These are phyloP conservation scores for Siniperca scherzeri DNA, from an alignment of 2,797 vertebrate genomes.

Conservation along the genomic window DNA sequence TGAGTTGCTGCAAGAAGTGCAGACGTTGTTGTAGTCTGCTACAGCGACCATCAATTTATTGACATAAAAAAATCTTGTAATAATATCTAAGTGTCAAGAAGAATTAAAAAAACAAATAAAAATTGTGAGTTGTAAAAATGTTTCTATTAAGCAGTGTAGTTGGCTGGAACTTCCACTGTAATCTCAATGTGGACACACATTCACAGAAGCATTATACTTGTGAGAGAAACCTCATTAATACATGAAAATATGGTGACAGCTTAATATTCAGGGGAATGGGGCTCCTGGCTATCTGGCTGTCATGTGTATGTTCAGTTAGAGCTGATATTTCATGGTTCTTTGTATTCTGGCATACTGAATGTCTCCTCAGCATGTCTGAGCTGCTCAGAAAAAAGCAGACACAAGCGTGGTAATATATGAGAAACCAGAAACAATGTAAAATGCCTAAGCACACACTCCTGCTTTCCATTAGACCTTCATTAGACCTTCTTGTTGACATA, in stretches of 20 bases:
- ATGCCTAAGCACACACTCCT: conserved; percentile 1
- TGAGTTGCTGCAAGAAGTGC: no score
- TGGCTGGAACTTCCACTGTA: no score
- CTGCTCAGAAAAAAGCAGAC: neutral
- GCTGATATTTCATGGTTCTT: neutral
- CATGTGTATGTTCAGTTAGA: neutral
- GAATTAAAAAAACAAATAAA: no score
- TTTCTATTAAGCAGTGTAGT: no score
- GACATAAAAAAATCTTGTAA: no score
- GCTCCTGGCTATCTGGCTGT: neutral
- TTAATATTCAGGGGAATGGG: neutral
- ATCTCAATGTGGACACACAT: neutral
- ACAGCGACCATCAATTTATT: no score
- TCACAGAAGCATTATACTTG: neutral
- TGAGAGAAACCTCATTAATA: neutral
- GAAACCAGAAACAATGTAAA: neutral
- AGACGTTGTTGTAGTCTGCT: no score
- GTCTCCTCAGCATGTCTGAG: neutral
- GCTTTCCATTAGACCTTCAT: conserved; percentile 1
- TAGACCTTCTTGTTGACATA: no score
- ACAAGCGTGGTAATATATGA: neutral
- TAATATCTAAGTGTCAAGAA: no score
- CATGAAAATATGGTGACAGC: no score
- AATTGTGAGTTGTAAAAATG: no score
- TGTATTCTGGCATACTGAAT: neutral